Evolutionary conservation across 2,797 vertebrate species (phyloP).

Genomic region (Poliocrania exsul): DNA sequence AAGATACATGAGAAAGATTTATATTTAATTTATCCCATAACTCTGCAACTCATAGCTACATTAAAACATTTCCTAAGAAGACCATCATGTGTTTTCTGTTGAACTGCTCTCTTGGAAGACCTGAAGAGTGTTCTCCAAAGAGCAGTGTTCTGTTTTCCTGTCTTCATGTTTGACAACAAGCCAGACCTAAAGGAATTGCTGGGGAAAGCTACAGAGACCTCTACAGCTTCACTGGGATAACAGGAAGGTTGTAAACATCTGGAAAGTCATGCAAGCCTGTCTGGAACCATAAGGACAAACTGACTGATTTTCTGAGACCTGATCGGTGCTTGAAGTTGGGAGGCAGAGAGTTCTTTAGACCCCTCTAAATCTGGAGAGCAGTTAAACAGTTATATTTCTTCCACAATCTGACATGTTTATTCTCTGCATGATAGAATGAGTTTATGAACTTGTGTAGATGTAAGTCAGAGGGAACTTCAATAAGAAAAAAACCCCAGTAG

Average conservation of each 20-base stretch:
- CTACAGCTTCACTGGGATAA: not conserved
- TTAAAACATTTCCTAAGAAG: not conserved
- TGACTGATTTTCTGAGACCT: not conserved
- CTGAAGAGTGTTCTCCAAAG: not conserved
- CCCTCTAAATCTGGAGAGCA: not conserved
- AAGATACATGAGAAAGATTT: not conserved
- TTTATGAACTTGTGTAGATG: not conserved
- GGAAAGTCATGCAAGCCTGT: not conserved
- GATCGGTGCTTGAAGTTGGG: not conserved
- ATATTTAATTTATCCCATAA: not conserved
- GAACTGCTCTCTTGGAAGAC: not conserved
- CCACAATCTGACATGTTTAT: not conserved
- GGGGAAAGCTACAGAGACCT: not conserved
- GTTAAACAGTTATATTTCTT: not conserved
- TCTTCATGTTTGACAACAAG: accelerated
- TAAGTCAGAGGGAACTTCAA: not conserved
- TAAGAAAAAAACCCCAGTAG: not conserved
- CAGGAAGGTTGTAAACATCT: not conserved
- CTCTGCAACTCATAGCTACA: not conserved
- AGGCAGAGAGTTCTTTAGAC: not conserved
- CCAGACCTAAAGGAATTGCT: not conserved
- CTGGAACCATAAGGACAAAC: not conserved
- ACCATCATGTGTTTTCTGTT: not conserved
- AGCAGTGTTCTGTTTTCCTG: not conserved
- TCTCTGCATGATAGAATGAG: not conserved